These are phyloP conservation scores for Camponotus fellah DNA, from an alignment of 2,888 invertebrate species.

Conservation along the genomic window DNA sequence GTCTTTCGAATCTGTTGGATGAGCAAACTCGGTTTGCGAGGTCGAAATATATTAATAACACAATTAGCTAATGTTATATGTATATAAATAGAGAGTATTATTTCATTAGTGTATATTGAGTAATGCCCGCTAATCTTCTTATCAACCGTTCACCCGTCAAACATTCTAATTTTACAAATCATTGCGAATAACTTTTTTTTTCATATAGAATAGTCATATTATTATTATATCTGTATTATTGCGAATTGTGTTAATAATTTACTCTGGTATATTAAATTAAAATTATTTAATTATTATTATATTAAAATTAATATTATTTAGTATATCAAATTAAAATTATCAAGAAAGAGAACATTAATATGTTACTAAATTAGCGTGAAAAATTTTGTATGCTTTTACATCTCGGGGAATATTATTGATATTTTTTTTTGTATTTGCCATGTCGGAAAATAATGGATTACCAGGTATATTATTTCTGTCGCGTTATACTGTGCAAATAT, in stretches of 20 bases:
- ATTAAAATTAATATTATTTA: too few species aligned
- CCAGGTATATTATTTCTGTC: not conserved
- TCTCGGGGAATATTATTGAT: not conserved
- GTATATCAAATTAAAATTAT: not conserved
- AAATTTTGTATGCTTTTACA: not conserved
- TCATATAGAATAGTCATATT: not conserved
- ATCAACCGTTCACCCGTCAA: not conserved
- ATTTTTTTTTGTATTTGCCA: not conserved
- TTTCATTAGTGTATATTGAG: not conserved
- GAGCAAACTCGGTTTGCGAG: not conserved
- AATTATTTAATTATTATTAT: not conserved
- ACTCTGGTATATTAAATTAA: not conserved
- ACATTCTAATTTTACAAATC: not conserved
- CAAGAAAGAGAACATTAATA: not conserved
- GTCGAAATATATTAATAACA: not conserved
- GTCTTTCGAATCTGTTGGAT: not conserved
- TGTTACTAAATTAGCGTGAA: not conserved
- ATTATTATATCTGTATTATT: not conserved
- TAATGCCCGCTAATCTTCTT: not conserved
- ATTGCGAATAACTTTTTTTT: not conserved
- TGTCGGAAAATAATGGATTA: not conserved
- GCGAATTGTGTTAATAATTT: not conserved
- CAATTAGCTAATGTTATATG: not conserved
- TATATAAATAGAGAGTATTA: not conserved
- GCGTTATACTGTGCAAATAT: not conserved